Evolutionary conservation across 2,888 invertebrate genomes (phyloP).

Genomic region (Cenopis cana): DNA sequence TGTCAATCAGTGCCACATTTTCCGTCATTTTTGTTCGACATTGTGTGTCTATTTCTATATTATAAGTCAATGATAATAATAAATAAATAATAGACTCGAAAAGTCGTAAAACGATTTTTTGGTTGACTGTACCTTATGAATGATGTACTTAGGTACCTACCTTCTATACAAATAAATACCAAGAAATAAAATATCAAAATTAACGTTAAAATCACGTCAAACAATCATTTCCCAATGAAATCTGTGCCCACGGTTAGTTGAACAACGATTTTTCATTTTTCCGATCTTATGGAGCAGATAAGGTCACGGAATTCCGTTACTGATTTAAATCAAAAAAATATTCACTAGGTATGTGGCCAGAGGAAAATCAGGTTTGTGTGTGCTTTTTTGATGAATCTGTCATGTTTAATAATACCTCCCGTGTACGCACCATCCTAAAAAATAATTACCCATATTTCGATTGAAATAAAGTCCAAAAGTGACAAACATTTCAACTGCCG

Average conservation of each 20-base stretch:
- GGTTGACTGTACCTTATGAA: neutral
- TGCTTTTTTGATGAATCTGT: neutral
- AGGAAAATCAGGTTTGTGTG: neutral
- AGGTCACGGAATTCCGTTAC: neutral
- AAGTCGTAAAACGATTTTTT: neutral
- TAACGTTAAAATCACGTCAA: constrained; percentile 18
- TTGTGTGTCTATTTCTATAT: no score
- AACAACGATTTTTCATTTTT: constrained; percentile 30
- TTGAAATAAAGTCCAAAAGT: no score
- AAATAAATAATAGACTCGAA: no score
- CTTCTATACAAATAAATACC: no score
- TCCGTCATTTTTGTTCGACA: no score
- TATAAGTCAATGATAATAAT: no score
- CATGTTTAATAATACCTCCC: neutral
- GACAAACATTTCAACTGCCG: no score
- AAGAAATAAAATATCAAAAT: constrained; percentile 5
- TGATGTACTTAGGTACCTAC: no score
- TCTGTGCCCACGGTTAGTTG: constrained; percentile 29
- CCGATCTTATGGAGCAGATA: constrained; percentile 30
- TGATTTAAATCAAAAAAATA: neutral
- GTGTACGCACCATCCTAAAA: no score
- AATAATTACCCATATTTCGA: no score
- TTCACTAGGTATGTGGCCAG: neutral
- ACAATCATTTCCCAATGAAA: constrained; percentile 22
- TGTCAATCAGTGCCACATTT: no score